Base-by-base conservation (phyloP, 2,113 vertebrate genomes). In the Penelope pileata region DNA sequence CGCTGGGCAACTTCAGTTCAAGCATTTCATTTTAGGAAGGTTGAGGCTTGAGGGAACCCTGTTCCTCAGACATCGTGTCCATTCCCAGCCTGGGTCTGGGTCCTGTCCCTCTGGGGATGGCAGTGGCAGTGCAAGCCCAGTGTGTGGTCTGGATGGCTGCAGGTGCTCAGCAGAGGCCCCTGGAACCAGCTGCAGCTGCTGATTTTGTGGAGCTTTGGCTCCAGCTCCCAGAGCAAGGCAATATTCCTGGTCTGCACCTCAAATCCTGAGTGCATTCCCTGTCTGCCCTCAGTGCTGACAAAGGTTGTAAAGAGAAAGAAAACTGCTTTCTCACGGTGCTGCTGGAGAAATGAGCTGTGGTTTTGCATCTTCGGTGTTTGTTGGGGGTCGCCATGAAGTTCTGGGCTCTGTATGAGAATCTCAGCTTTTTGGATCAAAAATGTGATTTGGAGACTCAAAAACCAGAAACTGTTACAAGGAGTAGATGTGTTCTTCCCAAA, bases 81-180 rank as follows among this genome's bases (percentile, higher is more conserved):
- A 0, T 36, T 74, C 72, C 24, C 48, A 74, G 10, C 11, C 26
- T 16, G 16, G 13, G 40, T 59, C 76, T 53, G 64, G 53, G 43
- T 34, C 47, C 50, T 1, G 1, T 40, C 34, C 27, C 12, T 63
- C n/a, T n/a, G 36, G 73, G 47, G 56, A 10, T 48, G 40, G 16
- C 27, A 53, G 14, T 3, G 1, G 50, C 36, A 0, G 2, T 29
- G 32, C 42, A 62, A 56, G 54, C 34, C 7, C 16, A 1, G 0
- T 43, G 2, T 5, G 16, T 18, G 10, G 51, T 67, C 17, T 15
- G 27, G 48, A 54, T 47, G 42, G n/a, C 56, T 85, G 2, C 29
- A 38, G 9, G 23, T 19, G 27, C 80, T 32, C 63, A 27, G 40
- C 1, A 4, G 36, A 53, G 29, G 63, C 63, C 50, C 12, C 18